A percentile compares a stretch with the other conserved stretches of the same genome.
Conservation (phyloP, 2,113 vertebrate genomes). For the Capra hircus region DNA sequence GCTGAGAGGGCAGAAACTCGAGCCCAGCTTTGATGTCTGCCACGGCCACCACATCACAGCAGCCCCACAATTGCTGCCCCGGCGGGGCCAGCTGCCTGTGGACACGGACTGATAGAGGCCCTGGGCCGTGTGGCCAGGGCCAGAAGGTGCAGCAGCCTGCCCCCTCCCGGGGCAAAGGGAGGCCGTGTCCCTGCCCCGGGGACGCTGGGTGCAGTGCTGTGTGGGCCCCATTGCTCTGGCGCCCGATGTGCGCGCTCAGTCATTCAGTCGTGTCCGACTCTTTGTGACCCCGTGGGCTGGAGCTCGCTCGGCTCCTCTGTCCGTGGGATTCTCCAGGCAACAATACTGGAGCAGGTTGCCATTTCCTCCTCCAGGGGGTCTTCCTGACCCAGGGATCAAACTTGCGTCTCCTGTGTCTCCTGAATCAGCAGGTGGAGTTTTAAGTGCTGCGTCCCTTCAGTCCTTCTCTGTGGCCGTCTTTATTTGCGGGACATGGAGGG, state of each 20-base stretch:
- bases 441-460: not conserved
- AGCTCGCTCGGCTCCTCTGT: not conserved
- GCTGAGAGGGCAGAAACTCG: constrained; percentile 24
- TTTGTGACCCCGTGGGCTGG: not conserved
- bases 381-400: not conserved
- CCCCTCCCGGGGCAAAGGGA: not conserved
- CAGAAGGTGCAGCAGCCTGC: not conserved
- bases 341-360: not conserved
- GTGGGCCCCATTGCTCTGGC: not conserved
- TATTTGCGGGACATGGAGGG: not conserved
- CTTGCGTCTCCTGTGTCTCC: not conserved
- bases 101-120: not conserved
- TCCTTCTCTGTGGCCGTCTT: not conserved
- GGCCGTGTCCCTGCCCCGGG: fast-evolving
- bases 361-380: not conserved
- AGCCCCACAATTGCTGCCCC: constrained; percentile 54
- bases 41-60: constrained; percentile 61
- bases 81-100: not conserved
- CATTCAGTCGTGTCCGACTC: not conserved
- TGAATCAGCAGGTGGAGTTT: not conserved
- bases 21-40: constrained; percentile 44
- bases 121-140: not conserved
- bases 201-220: too few relatives aligned
- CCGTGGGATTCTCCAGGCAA: not conserved
- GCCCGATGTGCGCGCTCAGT: fast-evolving